Evolutionary conservation across 2,888 invertebrate species (phyloP), one percentile per base, ranked within the genome.

Genomic region (Eristalis intricaria): DNA sequence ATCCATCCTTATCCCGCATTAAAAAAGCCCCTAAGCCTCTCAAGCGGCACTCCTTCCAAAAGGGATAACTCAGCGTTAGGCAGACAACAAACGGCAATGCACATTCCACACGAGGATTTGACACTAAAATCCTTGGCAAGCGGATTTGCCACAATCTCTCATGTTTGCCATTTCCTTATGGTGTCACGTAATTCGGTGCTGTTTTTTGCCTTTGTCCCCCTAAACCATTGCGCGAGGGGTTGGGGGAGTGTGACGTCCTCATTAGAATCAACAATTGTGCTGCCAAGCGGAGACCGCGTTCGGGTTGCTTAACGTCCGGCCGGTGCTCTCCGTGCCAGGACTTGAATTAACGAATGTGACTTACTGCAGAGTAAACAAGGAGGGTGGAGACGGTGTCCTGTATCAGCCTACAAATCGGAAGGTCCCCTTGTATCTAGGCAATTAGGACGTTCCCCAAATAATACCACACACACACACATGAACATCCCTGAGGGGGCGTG

Each of bases 261-360:
- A 82, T 86, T 82, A 74, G 78, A 82, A 74, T 86, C 85, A 86
- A 86, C 85, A 86, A 86, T 82, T 82, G 50, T 19, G 50, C 50
- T 50, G 50, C 50, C 50, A 50, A 50, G 7, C 19, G 50, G n/a
- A 19, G 19, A 4, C 19, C 50, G 19, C 19, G 50, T 19, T 50
- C n/a, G 8, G 43, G n/a, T 43, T 43, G 15, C 43, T 43, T 43
- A 43, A 43, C 19, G 50, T 50, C 50, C 50, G 8, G 4, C 19
- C 43, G 4, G 15, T 15, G 15, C 15, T 2, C 43, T 15, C 19
- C 19, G 8, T 50, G 50, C n/a, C 50, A 19, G 19, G 50, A 19
- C n/a, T 19, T 7, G 63, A 69, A 81, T 75, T 81, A 81, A 81
- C 74, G 81, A 81, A n/a, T n/a, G 50, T 81, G 74, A 81, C 74